Evolutionary conservation across 2,888 invertebrate species (phyloP), one percentile per base, ranked within the genome.

Genomic region (Eurytoma californica): DNA sequence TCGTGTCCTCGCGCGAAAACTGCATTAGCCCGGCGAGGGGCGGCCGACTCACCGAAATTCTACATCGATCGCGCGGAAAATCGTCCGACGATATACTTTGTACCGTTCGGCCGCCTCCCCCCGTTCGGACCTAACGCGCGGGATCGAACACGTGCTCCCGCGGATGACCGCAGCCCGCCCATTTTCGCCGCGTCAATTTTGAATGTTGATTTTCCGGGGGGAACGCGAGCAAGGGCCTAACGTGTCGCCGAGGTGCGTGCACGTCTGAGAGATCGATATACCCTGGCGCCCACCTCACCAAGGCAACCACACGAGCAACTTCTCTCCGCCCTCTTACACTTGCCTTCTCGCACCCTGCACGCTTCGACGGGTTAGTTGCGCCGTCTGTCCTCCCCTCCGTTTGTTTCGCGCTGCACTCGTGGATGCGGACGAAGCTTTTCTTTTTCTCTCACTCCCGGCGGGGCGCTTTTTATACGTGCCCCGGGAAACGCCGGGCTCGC

Each of bases 301-400:
- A 84, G 86, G 86, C 85, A 85, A 86, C 86, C 84, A 84, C 84
- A 84, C 84, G 84, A 84, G 85, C 82, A 84, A 85, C 84, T 84
- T 85, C 84, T 81, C 84, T 82, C 82, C 76, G 80, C 79, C 83
- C 81, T 80, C 65, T 70, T 63, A 14, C 60, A 68, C 30, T 51
- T 53, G 67, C 69, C 65, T 70, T 65, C 39, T 39, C 57, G 57
- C 74, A 55, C 60, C 58, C 69, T 63, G 24, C 13, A 16, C 30
- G 20, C n/a, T 63, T 72, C 72, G 55, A 69, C 65, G 20, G 24
- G 58, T 47, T 57, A n/a, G 30, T 16, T 39, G n/a, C 3, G 68
- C 16, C 16, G 39, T 14, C 28, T 9, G 49, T 49, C 51, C 13
- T 24, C 24, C 16, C 39, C 18, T 9, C 39, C 63, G 39, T 16